phyloP scores from a whole-genome alignment of 1,140 invertebrate genomes.

The Bombus fervidus region DNA sequence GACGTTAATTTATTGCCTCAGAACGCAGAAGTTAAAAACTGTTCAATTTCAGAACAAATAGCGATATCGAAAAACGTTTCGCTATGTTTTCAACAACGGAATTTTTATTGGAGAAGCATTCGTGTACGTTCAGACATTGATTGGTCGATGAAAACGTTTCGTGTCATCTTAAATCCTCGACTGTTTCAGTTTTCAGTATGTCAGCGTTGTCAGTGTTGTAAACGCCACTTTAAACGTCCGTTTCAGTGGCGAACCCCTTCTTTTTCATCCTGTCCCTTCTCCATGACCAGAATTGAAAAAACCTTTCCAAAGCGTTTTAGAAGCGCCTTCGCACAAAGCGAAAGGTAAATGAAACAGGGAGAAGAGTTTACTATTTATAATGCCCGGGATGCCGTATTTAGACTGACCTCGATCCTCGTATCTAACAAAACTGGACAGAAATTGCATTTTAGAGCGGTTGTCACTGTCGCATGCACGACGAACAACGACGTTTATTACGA shows the following conservation, averaged over 20 bases:
- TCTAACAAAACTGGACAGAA: conserved; percentile 12
- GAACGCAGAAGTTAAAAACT: background rate
- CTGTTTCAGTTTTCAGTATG: conserved; percentile 42
- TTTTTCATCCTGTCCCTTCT: conserved; percentile 3
- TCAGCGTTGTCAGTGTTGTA: conserved; percentile 32
- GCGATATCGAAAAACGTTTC: background rate
- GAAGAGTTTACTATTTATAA: conserved; percentile 46
- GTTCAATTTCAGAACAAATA: background rate
- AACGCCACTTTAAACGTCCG: conserved; percentile 49
- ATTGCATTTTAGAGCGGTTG: background rate
- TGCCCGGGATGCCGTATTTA: conserved; percentile 2
- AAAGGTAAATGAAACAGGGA: conserved; percentile 39
- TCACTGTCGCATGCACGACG: background rate
- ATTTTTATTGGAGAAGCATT: background rate
- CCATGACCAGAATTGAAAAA: background rate
- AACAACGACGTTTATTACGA: conserved; percentile 3
- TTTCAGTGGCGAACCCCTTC: conserved; percentile 19
- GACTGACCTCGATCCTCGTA: conserved; percentile 13
- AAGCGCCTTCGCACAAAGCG: conserved; percentile 16
- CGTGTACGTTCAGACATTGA: background rate
- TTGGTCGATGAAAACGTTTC: background rate
- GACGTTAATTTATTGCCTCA: background rate
- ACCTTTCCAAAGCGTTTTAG: conserved; percentile 6
- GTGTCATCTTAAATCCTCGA: background rate
- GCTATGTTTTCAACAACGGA: background rate